Percentiles rank a stretch among this genome's conserved stretches.
phyloP scores from a whole-genome alignment of 1,140 invertebrate genomes.

The Papilio glaucus region DNA sequence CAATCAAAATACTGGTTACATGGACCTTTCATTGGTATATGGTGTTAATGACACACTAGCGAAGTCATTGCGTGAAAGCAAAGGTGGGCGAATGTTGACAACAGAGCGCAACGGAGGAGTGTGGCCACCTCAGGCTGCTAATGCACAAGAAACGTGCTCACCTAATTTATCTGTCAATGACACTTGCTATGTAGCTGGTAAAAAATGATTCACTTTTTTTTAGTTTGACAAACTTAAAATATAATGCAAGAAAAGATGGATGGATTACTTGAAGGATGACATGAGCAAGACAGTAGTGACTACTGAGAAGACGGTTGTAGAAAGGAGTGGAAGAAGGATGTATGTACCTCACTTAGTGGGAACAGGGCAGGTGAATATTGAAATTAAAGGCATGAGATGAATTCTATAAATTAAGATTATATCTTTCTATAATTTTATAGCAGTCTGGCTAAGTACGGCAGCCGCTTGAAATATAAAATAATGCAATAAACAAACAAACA shows the following conservation, averaged over 20 bases:
- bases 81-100: conserved; percentile 87
- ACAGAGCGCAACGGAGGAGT: conserved; percentile 86
- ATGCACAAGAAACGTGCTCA: conserved; percentile 86
- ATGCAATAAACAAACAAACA: too few relatives aligned
- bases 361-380: too few relatives aligned
- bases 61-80: conserved; percentile 85
- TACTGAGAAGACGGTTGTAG: too few relatives aligned
- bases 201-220: conserved; percentile 36
- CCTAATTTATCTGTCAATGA: conserved; percentile 83
- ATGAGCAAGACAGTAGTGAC: too few relatives aligned
- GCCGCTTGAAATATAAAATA: too few relatives aligned
- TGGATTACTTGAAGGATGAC: too few relatives aligned
- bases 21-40: conserved; percentile 94
- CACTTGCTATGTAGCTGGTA: conserved; percentile 88
- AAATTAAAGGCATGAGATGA: too few relatives aligned
- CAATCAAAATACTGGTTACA: conserved; percentile 87
- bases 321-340: too few relatives aligned
- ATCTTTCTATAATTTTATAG: too few relatives aligned
- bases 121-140: conserved; percentile 87
- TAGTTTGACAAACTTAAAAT: neutral
- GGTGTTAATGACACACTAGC: conserved; percentile 88
- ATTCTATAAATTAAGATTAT: too few relatives aligned
- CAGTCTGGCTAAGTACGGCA: too few relatives aligned
- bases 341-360: too few relatives aligned
- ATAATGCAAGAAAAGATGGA: neutral